Evolutionary conservation across 2,888 invertebrate genomes (phyloP).

Genomic region (Disparrhopalites patrizii): DNA sequence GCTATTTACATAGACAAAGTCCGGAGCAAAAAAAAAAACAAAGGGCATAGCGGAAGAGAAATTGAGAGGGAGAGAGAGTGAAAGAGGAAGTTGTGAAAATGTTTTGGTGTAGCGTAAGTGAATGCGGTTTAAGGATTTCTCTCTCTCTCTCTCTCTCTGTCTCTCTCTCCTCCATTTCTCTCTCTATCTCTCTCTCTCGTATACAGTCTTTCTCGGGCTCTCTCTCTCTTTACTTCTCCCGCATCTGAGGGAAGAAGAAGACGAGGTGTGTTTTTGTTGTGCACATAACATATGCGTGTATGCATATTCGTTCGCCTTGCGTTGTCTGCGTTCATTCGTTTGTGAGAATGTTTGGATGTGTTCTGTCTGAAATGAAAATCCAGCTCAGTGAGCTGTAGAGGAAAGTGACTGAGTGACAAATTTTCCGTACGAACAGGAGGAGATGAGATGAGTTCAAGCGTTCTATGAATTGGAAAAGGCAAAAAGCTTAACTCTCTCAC

Average conservation of each 20-base stretch:
- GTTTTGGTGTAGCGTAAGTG: neutral
- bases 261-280: neutral
- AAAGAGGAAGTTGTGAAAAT: neutral
- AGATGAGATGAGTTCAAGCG: conserved; percentile 27
- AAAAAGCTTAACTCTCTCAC: neutral
- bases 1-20: too few relatives aligned
- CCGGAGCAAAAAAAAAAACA: too few relatives aligned
- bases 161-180: too few relatives aligned
- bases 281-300: neutral
- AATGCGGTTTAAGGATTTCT: conserved; percentile 4
- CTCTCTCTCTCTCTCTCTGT: too few relatives aligned
- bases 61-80: too few relatives aligned
- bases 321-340: conserved; percentile 2
- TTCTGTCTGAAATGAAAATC: conserved; percentile 12
- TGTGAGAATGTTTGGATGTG: conserved; percentile 12
- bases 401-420: conserved; percentile 28
- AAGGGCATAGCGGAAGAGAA: too few relatives aligned
- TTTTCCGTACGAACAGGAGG: conserved; percentile 32
- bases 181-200: too few relatives aligned
- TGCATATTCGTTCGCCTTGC: neutral
- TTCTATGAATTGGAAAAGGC: conserved; percentile 2
- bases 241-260: too few relatives aligned
- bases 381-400: conserved; percentile 27
- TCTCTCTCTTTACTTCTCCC: too few relatives aligned
- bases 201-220: too few relatives aligned